These are phyloP conservation scores for Drosophila falleni DNA, from an alignment of 2,888 invertebrate species.

Conservation along the genomic window DNA sequence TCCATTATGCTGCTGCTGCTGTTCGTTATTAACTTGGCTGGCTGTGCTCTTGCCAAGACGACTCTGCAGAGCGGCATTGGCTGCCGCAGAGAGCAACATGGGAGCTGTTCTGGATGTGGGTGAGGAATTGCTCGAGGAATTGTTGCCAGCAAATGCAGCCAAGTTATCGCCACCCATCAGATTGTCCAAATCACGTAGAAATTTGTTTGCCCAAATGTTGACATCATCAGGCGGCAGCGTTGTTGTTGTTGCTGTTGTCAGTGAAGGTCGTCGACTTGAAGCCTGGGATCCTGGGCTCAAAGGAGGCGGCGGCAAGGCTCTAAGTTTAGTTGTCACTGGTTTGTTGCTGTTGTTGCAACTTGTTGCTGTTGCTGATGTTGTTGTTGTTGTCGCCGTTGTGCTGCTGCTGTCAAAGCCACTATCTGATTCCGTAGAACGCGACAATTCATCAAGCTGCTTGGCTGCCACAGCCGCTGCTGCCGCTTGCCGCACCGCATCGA, in stretches of 20 bases:
- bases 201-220: constrained; percentile 85
- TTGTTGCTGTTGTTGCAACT: constrained; percentile 41
- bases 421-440: constrained; percentile 83
- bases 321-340: constrained; percentile 80
- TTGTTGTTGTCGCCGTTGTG: constrained; percentile 55
- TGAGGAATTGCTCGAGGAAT: constrained; percentile 65
- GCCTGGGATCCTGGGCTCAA: constrained; percentile 34
- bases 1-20: constrained; percentile 62
- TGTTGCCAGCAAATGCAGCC: constrained; percentile 36
- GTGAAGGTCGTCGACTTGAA: constrained; percentile 15
- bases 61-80: constrained; percentile 80
- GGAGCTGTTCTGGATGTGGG: constrained; percentile 77
- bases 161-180: constrained; percentile 84
- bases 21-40: constrained; percentile 32
- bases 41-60: constrained; percentile 69
- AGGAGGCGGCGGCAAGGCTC: constrained; percentile 75
- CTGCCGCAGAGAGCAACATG: constrained; percentile 81
- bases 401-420: constrained; percentile 80
- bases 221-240: constrained; percentile 78
- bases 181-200: constrained; percentile 85
- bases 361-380: constrained; percentile 43
- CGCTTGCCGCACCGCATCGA: constrained; percentile 52
- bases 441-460: constrained; percentile 82
- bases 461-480: constrained; percentile 38
- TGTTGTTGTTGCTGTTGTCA: constrained; percentile 39